Evolutionary conservation across 2,797 vertebrate species (phyloP).

Genomic region (Lindbergichthys nudifrons): DNA sequence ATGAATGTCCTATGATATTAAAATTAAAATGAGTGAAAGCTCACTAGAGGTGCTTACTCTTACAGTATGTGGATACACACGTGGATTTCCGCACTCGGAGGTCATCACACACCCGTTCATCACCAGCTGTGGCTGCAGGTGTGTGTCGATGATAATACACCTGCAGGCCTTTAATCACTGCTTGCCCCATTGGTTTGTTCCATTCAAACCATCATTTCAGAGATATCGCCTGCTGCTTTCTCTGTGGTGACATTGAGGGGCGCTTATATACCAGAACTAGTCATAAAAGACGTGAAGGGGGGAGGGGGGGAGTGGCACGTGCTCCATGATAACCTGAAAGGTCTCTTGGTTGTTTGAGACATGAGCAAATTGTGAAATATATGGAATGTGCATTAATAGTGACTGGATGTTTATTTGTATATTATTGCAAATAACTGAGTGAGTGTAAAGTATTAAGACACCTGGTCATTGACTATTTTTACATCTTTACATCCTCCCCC

Average conservation of each 20-base stretch:
- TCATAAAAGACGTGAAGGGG: not conserved
- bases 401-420: not conserved
- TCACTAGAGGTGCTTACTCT: constrained; percentile 21
- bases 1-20: not conserved
- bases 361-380: not conserved
- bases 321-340: constrained; percentile 1
- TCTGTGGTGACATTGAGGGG: constrained; percentile 2
- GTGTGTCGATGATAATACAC: constrained; percentile 65
- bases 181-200: constrained; percentile 34
- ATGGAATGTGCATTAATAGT: not conserved
- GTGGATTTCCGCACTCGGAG: constrained; percentile 16
- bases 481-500: too few species aligned
- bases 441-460: not conserved
- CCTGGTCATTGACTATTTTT: not conserved
- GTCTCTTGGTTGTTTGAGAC: not conserved
- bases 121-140: constrained; percentile 57
- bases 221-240: constrained; percentile 24
- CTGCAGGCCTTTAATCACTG: constrained; percentile 67
- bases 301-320: not conserved
- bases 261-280: not conserved
- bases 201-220: constrained; percentile 34
- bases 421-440: not conserved
- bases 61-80: not conserved
- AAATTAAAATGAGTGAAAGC: constrained; percentile 32
- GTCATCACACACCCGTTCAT: constrained; percentile 52